phyloP scores from a whole-genome alignment of 2,888 invertebrate genomes.

The Tridacna gigas region DNA sequence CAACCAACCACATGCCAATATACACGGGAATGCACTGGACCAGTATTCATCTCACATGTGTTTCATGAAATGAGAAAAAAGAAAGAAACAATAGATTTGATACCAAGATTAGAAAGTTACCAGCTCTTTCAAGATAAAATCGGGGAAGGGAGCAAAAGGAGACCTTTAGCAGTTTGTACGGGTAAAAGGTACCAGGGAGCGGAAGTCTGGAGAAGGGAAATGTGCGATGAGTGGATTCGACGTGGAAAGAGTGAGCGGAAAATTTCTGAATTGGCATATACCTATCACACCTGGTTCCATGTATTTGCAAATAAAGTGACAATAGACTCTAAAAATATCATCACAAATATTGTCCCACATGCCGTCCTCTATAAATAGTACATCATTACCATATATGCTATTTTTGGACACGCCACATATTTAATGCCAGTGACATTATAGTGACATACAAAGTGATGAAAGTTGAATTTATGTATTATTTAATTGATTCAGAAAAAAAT shows the following conservation, averaged over 20 bases:
- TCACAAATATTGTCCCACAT: conserved; percentile 11
- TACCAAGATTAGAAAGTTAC: conserved; percentile 7
- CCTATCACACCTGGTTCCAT: conserved; percentile 13
- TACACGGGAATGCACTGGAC: neutral
- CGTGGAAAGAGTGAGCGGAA: conserved; percentile 1
- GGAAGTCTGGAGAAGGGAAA: conserved; percentile 6
- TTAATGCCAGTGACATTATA: no score
- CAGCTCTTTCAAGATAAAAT: conserved; percentile 16
- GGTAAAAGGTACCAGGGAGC: neutral
- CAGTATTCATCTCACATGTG: neutral
- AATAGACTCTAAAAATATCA: neutral
- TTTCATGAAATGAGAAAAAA: conserved; percentile 3
- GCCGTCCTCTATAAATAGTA: neutral
- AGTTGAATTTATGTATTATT: no score
- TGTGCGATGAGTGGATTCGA: conserved; percentile 8
- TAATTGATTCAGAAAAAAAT: no score
- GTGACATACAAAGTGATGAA: no score
- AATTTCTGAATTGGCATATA: neutral
- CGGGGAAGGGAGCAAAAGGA: neutral
- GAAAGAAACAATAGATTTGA: neutral
- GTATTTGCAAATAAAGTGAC: conserved; percentile 3
- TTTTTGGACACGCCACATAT: no score
- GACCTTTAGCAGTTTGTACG: neutral
- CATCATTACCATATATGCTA: no score
- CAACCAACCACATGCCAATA: neutral